Percentiles rank a stretch among this genome's conserved stretches.
Conservation (phyloP, 2,113 vertebrate genomes). For the Festucalex cinctus region DNA sequence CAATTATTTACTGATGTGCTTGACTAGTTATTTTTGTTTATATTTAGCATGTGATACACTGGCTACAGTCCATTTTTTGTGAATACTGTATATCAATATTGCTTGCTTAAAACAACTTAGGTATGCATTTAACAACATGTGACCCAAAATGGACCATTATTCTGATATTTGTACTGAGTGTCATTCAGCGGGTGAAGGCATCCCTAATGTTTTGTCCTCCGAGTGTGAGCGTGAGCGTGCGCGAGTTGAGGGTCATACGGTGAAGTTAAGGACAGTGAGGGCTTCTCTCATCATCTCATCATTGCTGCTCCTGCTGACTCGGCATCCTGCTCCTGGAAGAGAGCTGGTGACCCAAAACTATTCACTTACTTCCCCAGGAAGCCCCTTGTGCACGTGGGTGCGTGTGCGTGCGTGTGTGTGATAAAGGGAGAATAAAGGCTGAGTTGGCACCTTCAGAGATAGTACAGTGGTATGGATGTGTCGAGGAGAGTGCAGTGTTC, state of each 20-base stretch:
- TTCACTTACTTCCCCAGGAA: slow-evolving; percentile 65
- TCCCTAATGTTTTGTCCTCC: neutral
- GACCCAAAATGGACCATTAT: neutral
- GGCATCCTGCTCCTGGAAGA: slow-evolving; percentile 62
- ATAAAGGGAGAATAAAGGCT: slow-evolving; percentile 49
- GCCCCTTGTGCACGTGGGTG: slow-evolving; percentile 43
- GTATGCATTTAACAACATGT: neutral
- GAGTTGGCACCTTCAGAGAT: slow-evolving; percentile 60
- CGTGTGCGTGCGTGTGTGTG: slow-evolving; percentile 13
- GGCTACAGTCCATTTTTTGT: too few relatives aligned
- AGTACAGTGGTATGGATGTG: slow-evolving; percentile 40
- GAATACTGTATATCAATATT: too few relatives aligned
- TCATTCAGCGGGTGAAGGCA: neutral
- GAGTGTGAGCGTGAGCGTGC: slow-evolving; percentile 9
- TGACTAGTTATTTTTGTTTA: too few relatives aligned
- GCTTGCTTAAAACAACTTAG: too few relatives aligned
- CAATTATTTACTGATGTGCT: too few relatives aligned
- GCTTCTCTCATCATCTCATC: slow-evolving; percentile 59
- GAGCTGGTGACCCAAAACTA: slow-evolving; percentile 67
- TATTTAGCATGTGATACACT: too few relatives aligned
- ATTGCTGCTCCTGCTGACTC: slow-evolving; percentile 54
- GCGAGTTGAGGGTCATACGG: slow-evolving; percentile 18
- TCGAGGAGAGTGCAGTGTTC: slow-evolving; percentile 64
- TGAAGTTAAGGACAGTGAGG: slow-evolving; percentile 54
- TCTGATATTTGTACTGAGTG: neutral